A percentile compares a stretch with the other conserved stretches of the same genome.
phyloP scores from a whole-genome alignment of 1,140 invertebrate genomes.

The Eumeta japonica region DNA sequence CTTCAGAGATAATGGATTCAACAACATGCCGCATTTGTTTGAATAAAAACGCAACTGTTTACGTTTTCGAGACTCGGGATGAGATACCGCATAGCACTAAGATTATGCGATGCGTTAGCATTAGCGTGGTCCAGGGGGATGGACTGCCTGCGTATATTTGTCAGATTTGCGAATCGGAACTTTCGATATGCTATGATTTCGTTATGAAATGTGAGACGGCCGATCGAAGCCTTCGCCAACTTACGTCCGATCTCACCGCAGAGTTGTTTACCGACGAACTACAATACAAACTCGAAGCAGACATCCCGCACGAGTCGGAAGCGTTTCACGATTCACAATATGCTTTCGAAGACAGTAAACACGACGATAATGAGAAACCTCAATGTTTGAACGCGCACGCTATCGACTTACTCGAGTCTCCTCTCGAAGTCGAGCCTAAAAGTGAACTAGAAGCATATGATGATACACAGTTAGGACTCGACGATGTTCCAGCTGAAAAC shows the following conservation, averaged over 20 bases:
- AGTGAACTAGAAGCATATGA: background rate
- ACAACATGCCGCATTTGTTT: conserved; percentile 42
- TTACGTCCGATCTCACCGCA: conserved; percentile 5
- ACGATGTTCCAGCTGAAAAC: conserved; percentile 13
- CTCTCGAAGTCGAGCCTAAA: background rate
- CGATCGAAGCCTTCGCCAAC: conserved; percentile 27
- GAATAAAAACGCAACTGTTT: conserved; percentile 26
- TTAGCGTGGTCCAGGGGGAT: conserved; percentile 32
- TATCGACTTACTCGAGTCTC: too few relatives aligned
- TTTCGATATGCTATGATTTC: conserved; percentile 32
- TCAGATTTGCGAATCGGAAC: conserved; percentile 25
- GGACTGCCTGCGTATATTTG: conserved; percentile 37
- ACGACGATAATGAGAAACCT: conserved; percentile 5
- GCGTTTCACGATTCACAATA: background rate
- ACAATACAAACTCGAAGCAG: conserved; percentile 11
- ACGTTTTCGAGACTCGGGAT: conserved; percentile 34
- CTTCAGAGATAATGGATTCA: conserved; percentile 26
- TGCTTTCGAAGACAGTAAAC: background rate
- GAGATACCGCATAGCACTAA: conserved; percentile 30
- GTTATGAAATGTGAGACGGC: conserved; percentile 38
- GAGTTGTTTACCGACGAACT: conserved; percentile 17
- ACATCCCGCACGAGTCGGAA: conserved; percentile 1
- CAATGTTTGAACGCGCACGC: too few relatives aligned
- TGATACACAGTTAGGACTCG: conserved; percentile 5
- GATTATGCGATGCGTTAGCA: conserved; percentile 33